phyloP scores from a whole-genome alignment of 2,797 vertebrate species.

The Nothura maculosa region DNA sequence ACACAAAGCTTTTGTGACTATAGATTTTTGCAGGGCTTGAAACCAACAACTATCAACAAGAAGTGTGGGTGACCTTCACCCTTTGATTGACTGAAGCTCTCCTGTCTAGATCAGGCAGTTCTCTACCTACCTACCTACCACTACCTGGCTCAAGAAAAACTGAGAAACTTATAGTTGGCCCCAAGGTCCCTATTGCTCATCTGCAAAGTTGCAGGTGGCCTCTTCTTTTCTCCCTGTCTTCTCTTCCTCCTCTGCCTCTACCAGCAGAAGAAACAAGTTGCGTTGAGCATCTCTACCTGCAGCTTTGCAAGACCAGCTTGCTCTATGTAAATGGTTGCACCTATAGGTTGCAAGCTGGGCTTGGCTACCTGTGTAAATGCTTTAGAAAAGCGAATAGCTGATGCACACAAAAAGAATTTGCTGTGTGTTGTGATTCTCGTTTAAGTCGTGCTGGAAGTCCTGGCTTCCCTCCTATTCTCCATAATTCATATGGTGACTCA shows the following conservation, averaged over 20 bases:
- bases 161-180: background rate
- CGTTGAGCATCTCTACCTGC: background rate
- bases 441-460: constrained; percentile 23
- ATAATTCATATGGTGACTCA: constrained; percentile 62
- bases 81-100: background rate
- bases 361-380: background rate
- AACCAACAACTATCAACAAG: background rate
- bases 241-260: background rate
- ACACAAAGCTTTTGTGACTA: background rate
- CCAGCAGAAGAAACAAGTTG: background rate
- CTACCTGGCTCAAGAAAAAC: background rate
- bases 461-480: constrained; percentile 19
- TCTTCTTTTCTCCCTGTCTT: background rate
- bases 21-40: background rate
- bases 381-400: background rate
- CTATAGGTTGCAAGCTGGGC: background rate
- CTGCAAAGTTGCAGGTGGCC: background rate
- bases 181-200: background rate
- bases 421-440: background rate
- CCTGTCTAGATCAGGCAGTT: background rate
- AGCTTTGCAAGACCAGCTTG: background rate
- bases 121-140: background rate
- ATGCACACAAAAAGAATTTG: constrained; percentile 25
- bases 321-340: rapidly evolving
- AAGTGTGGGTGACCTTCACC: rapidly evolving